A percentile compares a stretch with the other conserved stretches of the same genome.
These are phyloP conservation scores for Crossocerus cetratus DNA, from an alignment of 2,888 invertebrate genomes.

Conservation along the genomic window DNA sequence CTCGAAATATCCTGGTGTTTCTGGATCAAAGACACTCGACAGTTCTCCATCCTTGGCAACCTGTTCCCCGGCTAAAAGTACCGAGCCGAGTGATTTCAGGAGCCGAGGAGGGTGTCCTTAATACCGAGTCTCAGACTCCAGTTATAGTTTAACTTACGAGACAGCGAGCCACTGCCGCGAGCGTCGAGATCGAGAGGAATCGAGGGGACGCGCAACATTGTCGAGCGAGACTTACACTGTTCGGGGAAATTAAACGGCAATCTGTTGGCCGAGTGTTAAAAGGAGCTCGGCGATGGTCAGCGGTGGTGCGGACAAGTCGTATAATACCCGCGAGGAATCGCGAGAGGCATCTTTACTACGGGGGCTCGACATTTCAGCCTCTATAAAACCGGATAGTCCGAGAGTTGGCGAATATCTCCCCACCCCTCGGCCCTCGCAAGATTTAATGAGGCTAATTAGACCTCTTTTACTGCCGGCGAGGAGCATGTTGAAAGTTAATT, in stretches of 20 bases:
- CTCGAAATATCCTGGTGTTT: too few relatives aligned
- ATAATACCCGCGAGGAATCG: neutral
- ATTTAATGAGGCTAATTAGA: slow-evolving; percentile 3
- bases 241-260: too few relatives aligned
- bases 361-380: neutral
- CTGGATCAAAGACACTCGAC: neutral
- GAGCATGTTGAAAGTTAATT: neutral
- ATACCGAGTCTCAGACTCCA: too few relatives aligned
- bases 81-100: neutral
- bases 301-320: too few relatives aligned
- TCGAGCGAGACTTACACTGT: too few relatives aligned
- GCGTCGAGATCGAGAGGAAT: too few relatives aligned
- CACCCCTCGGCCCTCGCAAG: neutral
- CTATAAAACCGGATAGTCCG: slow-evolving; percentile 1
- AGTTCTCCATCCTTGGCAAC: neutral
- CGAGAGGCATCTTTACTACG: neutral
- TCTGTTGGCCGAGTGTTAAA: too few relatives aligned
- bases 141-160: too few relatives aligned
- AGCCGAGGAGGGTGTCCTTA: too few relatives aligned
- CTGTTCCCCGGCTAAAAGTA: neutral
- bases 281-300: too few relatives aligned
- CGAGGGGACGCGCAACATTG: too few relatives aligned
- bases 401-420: neutral
- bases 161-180: too few relatives aligned
- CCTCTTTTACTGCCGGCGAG: neutral